A percentile compares a stretch with the other conserved stretches of the same genome.
Evolutionary conservation across 2,113 vertebrate species (phyloP).

Genomic region (Elgaria multicarinata): DNA sequence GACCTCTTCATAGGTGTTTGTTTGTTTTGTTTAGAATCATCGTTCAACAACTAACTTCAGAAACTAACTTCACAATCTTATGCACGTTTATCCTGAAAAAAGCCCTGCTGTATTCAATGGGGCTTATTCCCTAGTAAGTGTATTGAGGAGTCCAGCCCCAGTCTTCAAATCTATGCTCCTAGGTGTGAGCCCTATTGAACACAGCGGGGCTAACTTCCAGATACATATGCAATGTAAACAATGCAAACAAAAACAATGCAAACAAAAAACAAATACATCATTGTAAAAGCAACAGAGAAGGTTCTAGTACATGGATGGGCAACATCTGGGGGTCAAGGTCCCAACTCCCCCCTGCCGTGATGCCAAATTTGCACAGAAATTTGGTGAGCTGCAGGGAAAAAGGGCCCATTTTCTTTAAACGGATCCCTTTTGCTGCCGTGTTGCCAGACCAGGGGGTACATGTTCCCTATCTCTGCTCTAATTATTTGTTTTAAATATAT

Average conservation of each 20-base stretch:
- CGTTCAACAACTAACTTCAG: too few relatives aligned
- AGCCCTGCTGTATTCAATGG: not conserved
- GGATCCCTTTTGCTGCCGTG: too few relatives aligned
- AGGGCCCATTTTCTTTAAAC: too few relatives aligned
- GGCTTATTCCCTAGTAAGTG: not conserved
- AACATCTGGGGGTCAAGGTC: too few relatives aligned
- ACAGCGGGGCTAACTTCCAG: not conserved
- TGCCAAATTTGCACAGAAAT: too few relatives aligned
- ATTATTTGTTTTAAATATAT: not conserved
- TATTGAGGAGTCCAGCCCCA: not conserved
- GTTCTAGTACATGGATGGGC: not conserved
- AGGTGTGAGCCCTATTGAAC: not conserved
- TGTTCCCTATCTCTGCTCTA: too few relatives aligned
- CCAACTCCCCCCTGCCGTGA: too few relatives aligned
- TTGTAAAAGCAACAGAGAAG: slow-evolving; percentile 36
- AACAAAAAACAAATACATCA: not conserved
- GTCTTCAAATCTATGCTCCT: not conserved
- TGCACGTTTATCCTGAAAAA: not conserved
- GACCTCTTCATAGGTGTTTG: too few relatives aligned
- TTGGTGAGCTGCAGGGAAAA: too few relatives aligned
- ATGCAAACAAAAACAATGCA: not conserved
- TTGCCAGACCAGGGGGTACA: too few relatives aligned
- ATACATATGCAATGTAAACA: not conserved
- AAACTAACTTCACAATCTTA: not conserved
- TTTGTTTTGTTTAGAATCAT: too few relatives aligned